Evolutionary conservation across 2,113 vertebrate species (phyloP).

Genomic region (Ictalurus punctatus): DNA sequence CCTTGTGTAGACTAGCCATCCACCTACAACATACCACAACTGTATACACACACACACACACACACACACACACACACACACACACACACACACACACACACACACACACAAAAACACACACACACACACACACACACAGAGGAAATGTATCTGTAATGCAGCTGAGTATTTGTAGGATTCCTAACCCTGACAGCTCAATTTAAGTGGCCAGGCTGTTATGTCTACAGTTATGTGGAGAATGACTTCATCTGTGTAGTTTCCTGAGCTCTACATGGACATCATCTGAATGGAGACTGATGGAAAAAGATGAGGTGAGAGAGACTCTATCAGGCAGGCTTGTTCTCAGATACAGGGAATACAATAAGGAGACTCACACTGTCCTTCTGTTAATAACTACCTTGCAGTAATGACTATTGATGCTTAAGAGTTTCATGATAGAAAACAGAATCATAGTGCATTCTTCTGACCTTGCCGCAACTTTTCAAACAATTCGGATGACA

Average conservation of each 20-base stretch:
- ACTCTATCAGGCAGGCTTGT: slow-evolving; percentile 42
- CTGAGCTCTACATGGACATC: slow-evolving; percentile 20
- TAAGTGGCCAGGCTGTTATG: slow-evolving; percentile 25
- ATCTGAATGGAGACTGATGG: slow-evolving; percentile 44
- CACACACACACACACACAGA: slow-evolving; percentile 26
- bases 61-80: slow-evolving; percentile 36
- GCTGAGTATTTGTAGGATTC: slow-evolving; percentile 34
- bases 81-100: slow-evolving; percentile 21
- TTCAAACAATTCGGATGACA: neutral
- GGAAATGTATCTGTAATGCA: slow-evolving; percentile 31
- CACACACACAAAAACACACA: slow-evolving; percentile 35
- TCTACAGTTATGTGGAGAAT: slow-evolving; percentile 38
- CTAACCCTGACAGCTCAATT: slow-evolving; percentile 44
- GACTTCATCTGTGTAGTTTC: slow-evolving; percentile 30
- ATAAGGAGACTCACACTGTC: slow-evolving; percentile 53
- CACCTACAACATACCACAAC: slow-evolving; percentile 19
- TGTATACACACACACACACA: slow-evolving; percentile 4
- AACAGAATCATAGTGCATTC: neutral
- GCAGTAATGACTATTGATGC: neutral
- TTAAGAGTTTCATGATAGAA: neutral
- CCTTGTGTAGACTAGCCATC: slow-evolving; percentile 28
- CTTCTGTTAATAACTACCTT: slow-evolving; percentile 44
- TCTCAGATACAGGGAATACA: slow-evolving; percentile 53
- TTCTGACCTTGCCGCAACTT: slow-evolving; percentile 7
- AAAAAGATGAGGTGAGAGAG: slow-evolving; percentile 27